Evolutionary conservation across 1,140 invertebrate genomes (phyloP), one percentile per base, ranked within the genome.

Genomic region (Nephotettix cincticeps): DNA sequence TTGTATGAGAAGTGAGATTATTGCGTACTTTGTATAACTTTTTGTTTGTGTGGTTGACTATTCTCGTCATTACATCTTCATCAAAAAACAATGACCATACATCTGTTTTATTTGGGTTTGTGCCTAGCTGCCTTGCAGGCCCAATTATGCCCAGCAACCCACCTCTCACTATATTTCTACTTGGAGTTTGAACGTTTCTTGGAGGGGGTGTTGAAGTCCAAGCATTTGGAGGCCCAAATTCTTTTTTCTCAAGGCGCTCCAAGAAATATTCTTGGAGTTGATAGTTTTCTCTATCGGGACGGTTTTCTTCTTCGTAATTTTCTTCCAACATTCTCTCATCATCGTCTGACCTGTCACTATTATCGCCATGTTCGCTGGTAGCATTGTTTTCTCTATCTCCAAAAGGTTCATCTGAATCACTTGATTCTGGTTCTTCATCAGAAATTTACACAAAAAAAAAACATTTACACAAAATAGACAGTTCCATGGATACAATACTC

Each of bases 31-130:
- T 21, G 21, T 21, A 36, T 51, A 68, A 51, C 45, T 54, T 68
- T 21, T 51, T 25, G 28, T 54, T 68, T 14, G 67, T 68, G 17
- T 47, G 11, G 17, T 13, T 51, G 14, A 68, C 67, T 68, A 68
- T 54, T 68, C 28, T 21, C 17, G 30, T 3, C 29, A 68, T 68
- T n/a, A 51, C 29, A 68, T 68, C 45, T 17, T 11, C 27, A 68
- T 68, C 67, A 68, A 68, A 68, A 47, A 68, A 51, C 17, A 68
- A 23, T 51, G 28, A 29, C 67, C 67, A 68, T 51, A 68, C 40
- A 23, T 67, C 65, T 19, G 29, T 32, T 47, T 68, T 68, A 6
- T 68, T 19, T 30, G 67, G 47, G 14, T 19, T 29, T 25, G 47
- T 29, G n/a, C 67, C 67, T 54, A 68, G 54, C n/a, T n/a, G n/a